Conservation (phyloP, 2,797 vertebrate genomes). For the Rhabdomys pumilio region DNA sequence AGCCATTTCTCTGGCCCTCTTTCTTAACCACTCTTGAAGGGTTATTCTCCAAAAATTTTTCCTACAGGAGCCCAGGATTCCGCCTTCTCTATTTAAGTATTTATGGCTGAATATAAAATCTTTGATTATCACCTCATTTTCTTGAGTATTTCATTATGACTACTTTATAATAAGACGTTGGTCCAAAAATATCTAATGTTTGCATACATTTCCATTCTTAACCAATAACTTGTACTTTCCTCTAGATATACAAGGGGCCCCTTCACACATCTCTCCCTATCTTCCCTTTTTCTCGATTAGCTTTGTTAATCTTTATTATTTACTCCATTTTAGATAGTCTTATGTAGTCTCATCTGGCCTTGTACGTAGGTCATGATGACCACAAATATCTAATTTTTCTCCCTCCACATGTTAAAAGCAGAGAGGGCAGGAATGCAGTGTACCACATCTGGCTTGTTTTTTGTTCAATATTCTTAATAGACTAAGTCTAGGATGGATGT, state of each 20-base stretch:
- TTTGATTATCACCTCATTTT: neutral
- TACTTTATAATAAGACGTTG: neutral
- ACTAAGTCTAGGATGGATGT: neutral
- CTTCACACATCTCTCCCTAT: neutral
- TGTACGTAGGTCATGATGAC: too few species aligned
- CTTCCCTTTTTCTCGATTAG: neutral
- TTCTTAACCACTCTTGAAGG: conserved; percentile 26
- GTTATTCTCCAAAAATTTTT: neutral
- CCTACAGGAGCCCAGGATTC: neutral
- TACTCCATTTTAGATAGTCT: neutral
- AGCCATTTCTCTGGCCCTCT: neutral
- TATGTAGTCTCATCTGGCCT: neutral
- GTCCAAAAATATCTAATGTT: neutral
- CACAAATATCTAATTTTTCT: neutral
- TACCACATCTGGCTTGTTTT: neutral
- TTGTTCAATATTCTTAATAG: neutral
- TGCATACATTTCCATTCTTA: neutral
- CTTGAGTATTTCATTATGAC: neutral
- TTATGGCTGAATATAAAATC: conserved; percentile 3
- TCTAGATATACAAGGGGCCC: neutral
- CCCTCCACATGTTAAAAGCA: neutral
- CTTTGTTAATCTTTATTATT: neutral
- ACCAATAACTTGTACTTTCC: neutral
- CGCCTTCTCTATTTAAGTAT: neutral
- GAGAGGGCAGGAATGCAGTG: neutral